A percentile compares a stretch with the other conserved stretches of the same genome.
Conservation (phyloP, 2,113 vertebrate genomes). For the Ammodytes marinus region DNA sequence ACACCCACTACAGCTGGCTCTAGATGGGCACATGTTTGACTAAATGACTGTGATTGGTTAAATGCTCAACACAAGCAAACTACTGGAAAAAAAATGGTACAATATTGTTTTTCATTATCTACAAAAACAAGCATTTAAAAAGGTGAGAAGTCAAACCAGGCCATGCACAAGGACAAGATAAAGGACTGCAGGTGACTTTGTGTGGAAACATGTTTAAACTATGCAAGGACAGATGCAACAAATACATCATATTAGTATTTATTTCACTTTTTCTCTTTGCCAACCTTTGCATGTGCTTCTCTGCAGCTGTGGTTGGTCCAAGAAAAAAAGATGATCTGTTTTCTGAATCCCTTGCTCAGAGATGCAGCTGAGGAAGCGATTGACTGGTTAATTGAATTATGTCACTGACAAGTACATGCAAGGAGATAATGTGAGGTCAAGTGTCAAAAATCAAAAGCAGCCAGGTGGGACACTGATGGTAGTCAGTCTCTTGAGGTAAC, state of each 20-base stretch:
- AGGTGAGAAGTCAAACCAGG: constrained; percentile 18
- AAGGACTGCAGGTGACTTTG: constrained; percentile 29
- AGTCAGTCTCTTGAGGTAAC: not conserved
- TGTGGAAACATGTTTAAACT: constrained; percentile 22
- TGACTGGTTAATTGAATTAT: constrained; percentile 22
- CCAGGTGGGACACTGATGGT: too few species aligned
- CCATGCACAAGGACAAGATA: not conserved
- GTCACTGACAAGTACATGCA: constrained; percentile 35
- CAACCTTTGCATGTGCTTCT: constrained; percentile 20
- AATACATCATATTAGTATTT: constrained; percentile 45
- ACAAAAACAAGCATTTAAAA: constrained; percentile 23
- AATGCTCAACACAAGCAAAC: constrained; percentile 4
- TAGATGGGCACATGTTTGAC: constrained; percentile 10
- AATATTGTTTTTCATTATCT: not conserved
- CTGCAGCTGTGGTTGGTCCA: constrained; percentile 7
- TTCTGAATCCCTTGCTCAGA: constrained; percentile 11
- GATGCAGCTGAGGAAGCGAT: constrained; percentile 4
- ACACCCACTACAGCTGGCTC: constrained; percentile 51
- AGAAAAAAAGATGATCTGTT: constrained; percentile 15
- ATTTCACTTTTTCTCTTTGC: constrained; percentile 35
- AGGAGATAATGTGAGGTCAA: constrained; percentile 11
- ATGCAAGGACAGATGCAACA: constrained; percentile 33
- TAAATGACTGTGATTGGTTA: constrained; percentile 19
- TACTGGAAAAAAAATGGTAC: not conserved
- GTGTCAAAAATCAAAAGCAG: constrained; percentile 10